Percentiles rank a stretch among this genome's conserved stretches.
Evolutionary conservation across 2,113 vertebrate genomes (phyloP).

Genomic region (Rhizomys pruinosus): DNA sequence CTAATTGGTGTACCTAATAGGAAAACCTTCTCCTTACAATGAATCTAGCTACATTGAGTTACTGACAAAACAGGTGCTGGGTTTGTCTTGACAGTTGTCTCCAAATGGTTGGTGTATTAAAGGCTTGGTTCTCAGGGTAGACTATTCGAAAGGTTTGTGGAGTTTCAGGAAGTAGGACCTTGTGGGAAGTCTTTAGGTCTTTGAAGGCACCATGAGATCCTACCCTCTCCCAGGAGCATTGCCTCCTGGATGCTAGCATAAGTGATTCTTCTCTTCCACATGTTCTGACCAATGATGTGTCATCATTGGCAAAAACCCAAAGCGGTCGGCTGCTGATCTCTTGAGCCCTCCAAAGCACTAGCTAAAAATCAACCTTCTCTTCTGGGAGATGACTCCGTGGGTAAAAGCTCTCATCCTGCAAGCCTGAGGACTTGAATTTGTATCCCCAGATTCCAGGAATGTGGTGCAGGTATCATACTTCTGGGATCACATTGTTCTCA

Average conservation of each 20-base stretch:
- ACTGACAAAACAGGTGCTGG: not conserved
- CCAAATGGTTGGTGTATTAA: not conserved
- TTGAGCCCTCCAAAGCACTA: not conserved
- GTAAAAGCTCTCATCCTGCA: not conserved
- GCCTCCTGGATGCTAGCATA: not conserved
- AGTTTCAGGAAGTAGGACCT: not conserved
- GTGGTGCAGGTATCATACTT: too few relatives aligned
- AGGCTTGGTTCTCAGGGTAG: not conserved
- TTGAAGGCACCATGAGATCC: accelerated
- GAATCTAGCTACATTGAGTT: not conserved
- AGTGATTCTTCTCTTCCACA: not conserved
- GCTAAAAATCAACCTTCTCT: not conserved
- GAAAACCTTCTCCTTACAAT: not conserved
- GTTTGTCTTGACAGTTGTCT: not conserved
- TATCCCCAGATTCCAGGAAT: not conserved
- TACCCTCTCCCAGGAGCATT: not conserved
- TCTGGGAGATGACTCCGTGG: not conserved
- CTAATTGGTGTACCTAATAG: not conserved
- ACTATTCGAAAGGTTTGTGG: not conserved
- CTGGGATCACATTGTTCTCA: not conserved
- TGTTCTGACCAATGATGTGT: not conserved
- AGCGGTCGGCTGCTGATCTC: not conserved
- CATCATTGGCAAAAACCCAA: not conserved
- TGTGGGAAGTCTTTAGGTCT: not conserved
- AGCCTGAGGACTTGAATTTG: not conserved